Conservation (phyloP, 37 sponge, comb jelly and placozoan species). For the Corticium candelabrum region DNA sequence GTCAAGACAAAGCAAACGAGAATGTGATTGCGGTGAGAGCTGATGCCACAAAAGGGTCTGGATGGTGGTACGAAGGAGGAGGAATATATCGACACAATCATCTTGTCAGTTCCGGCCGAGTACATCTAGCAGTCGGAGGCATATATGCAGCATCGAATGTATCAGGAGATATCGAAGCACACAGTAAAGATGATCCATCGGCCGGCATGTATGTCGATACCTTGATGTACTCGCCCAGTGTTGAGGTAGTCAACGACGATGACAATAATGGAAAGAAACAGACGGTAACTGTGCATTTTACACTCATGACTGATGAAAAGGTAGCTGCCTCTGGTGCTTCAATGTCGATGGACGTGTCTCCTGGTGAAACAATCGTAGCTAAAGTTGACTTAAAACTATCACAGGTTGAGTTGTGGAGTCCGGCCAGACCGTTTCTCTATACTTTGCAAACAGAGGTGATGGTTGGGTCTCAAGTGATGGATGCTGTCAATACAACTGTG, state of each 20-base stretch:
- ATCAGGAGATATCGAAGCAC: constrained; percentile 1
- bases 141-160: constrained; percentile 28
- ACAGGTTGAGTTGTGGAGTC: constrained; percentile 33
- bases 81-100: constrained; percentile 38
- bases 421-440: constrained; percentile 31
- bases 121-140: constrained; percentile 22
- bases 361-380: not conserved
- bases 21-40: constrained; percentile 36
- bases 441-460: constrained; percentile 9
- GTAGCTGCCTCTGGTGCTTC: not conserved
- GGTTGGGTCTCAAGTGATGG: not conserved
- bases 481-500: constrained; percentile 13
- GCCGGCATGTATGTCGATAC: constrained; percentile 22
- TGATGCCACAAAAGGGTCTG: constrained; percentile 22
- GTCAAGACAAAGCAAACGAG: constrained; percentile 29
- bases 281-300: not conserved
- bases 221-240: constrained; percentile 1
- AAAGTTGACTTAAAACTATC: not conserved
- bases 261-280: no score
- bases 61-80: constrained; percentile 56
- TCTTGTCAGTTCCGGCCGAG: constrained; percentile 16
- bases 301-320: not conserved
- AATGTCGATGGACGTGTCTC: not conserved
- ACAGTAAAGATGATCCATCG: constrained; percentile 7
- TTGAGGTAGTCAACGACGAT: constrained; percentile 31